Evolutionary conservation across 2,888 invertebrate genomes (phyloP), one percentile per base, ranked within the genome.

Genomic region (Seira musarum): DNA sequence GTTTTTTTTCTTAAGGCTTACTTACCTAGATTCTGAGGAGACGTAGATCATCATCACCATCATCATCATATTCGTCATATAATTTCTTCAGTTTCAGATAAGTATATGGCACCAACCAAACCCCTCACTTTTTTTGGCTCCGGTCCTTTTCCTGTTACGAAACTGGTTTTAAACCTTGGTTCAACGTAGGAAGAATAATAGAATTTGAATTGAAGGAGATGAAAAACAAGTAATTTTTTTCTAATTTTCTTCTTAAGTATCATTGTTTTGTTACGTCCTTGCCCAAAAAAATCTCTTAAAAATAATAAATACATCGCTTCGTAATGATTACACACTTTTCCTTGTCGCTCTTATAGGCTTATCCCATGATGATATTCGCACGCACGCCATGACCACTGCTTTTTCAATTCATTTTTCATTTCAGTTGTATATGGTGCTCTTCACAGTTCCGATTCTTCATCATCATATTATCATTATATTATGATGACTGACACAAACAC

Each of bases 291-390:
- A 15, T 53, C 53, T 15, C 53, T 53, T 53, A 2, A 30, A 8
- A 30, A 30, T 30, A 53, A 30, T 30, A 30, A 30, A 53, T 53
- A 13, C 22, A 66, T 19, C 19, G 64, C 22, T 53, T 70, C 49
- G 72, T 78, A 66, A 72, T 78, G 40, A 63, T 78, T 71, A 72
- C 77, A 76, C 76, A 76, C 76, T 68, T 75, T 75, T 76, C 53
- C 64, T 25, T 65, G 25, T 65, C 60, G 30, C 24, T 17, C 53
- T 53, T 53, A 30, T 5, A 53, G 53, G 53, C 53, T 53, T 53
- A 30, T 30, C 8, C 8, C 6, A 3, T 8, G 53, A 8, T 30
- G 2, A 8, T 8, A 30, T 30, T 30, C 13, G 53, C 53, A 53
- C 53, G 53, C 15, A 53, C 30, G 3, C 30, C 53, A 53, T 17